phyloP scores from a whole-genome alignment of 2,797 vertebrate species.

The Ctenopoma multispine region DNA sequence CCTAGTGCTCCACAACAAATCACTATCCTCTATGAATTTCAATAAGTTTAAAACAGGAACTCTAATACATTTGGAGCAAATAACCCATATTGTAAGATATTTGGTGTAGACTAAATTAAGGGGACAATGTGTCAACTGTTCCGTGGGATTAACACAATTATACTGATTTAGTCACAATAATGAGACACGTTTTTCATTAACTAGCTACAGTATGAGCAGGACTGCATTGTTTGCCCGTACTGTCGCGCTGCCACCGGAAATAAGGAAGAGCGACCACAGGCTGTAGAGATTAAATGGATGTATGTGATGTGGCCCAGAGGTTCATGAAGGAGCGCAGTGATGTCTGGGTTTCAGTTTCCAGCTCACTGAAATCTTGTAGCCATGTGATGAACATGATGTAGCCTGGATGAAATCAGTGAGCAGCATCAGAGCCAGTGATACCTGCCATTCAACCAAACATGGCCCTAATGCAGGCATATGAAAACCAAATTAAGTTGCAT shows the following conservation, averaged over 20 bases:
- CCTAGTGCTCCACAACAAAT: constrained; percentile 39
- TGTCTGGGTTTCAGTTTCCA: constrained; percentile 28
- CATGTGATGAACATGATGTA: neutral
- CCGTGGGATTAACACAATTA: neutral
- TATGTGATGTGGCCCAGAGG: constrained; percentile 1
- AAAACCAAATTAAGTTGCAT: no score
- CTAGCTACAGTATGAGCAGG: neutral
- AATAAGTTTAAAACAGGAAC: constrained; percentile 30
- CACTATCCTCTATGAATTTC: constrained; percentile 40
- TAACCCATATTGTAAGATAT: neutral
- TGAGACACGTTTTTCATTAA: constrained; percentile 8
- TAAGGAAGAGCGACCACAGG: constrained; percentile 8
- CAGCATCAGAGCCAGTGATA: neutral
- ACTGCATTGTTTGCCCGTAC: neutral
- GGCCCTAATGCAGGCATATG: no score
- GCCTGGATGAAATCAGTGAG: constrained; percentile 5
- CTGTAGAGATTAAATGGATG: constrained; percentile 14
- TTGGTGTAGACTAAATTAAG: neutral
- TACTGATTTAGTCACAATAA: neutral
- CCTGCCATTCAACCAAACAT: neutral
- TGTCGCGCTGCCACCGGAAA: constrained; percentile 4
- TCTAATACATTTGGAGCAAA: neutral
- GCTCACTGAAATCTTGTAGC: constrained; percentile 23
- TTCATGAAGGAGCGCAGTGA: constrained; percentile 21
- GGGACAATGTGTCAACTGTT: neutral